These are phyloP conservation scores for Leucosticte australis DNA, from an alignment of 2,113 vertebrate species.

Conservation along the genomic window DNA sequence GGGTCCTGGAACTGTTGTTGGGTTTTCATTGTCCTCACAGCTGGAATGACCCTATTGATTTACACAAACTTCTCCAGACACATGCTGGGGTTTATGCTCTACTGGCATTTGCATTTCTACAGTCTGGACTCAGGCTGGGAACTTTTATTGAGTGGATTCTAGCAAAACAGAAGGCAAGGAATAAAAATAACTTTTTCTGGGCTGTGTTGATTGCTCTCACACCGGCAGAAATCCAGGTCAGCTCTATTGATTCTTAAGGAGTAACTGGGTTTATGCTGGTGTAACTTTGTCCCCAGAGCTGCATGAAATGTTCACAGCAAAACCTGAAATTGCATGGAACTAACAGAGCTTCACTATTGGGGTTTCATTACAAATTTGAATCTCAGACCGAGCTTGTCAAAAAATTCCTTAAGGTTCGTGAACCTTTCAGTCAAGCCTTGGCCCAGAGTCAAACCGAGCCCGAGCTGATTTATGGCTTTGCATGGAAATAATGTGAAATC, in stretches of 20 bases:
- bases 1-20: neutral
- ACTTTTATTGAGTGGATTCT: conserved; percentile 38
- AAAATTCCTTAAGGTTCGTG: conserved; percentile 67
- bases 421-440: conserved; percentile 68
- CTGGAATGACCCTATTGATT: conserved; percentile 21
- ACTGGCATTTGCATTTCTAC: conserved; percentile 25
- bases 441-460: conserved; percentile 50
- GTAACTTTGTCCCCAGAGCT: conserved; percentile 40
- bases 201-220: conserved; percentile 31
- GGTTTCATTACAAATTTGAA: conserved; percentile 56
- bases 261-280: conserved; percentile 24
- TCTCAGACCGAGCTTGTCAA: conserved; percentile 52
- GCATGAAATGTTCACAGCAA: conserved; percentile 51
- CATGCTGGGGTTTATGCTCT: conserved; percentile 17
- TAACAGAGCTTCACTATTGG: conserved; percentile 28
- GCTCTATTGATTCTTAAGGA: conserved; percentile 33
- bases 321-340: conserved; percentile 43
- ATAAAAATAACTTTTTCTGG: conserved; percentile 64
- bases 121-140: conserved; percentile 34
- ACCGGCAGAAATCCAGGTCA: conserved; percentile 29
- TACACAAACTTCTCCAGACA: conserved; percentile 11
- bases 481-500: conserved; percentile 57
- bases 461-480: conserved; percentile 64
- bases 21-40: neutral
- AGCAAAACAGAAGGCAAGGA: conserved; percentile 61